Conservation (phyloP, 1,140 invertebrate species). For the Laupala kohalensis region DNA sequence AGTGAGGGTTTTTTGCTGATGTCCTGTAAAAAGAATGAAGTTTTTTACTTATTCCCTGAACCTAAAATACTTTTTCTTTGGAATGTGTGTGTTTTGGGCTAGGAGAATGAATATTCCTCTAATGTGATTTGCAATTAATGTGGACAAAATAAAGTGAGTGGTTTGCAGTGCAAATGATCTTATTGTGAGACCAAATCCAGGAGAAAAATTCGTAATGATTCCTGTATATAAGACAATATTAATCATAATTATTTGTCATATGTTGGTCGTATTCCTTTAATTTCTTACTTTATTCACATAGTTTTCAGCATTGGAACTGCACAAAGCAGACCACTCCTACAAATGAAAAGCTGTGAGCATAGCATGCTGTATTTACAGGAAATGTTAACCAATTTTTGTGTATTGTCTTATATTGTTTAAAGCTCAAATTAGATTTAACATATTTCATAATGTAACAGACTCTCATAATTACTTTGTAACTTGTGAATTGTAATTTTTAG, state of each 20-base stretch:
- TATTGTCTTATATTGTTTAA: no score
- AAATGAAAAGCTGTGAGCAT: neutral
- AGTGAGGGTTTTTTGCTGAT: neutral
- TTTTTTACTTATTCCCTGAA: no score
- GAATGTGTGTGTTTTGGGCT: neutral
- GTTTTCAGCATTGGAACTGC: neutral
- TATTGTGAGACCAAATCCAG: no score
- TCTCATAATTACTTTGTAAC: no score
- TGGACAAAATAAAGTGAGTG: neutral
- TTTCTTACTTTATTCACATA: neutral
- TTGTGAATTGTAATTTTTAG: neutral
- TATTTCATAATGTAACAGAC: no score
- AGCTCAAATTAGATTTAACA: no score
- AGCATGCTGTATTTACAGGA: neutral
- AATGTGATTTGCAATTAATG: neutral
- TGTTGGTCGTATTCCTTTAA: neutral
- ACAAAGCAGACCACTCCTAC: neutral
- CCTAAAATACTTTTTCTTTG: neutral
- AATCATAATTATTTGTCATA: no score
- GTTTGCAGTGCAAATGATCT: neutral
- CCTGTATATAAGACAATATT: no score
- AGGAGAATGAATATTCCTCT: neutral
- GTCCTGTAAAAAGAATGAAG: no score
- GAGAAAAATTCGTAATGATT: no score
- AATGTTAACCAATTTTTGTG: no score